A percentile compares a stretch with the other conserved stretches of the same genome.
These are phyloP conservation scores for Urocitellus parryii DNA, from an alignment of 2,113 vertebrate genomes.

Conservation along the genomic window DNA sequence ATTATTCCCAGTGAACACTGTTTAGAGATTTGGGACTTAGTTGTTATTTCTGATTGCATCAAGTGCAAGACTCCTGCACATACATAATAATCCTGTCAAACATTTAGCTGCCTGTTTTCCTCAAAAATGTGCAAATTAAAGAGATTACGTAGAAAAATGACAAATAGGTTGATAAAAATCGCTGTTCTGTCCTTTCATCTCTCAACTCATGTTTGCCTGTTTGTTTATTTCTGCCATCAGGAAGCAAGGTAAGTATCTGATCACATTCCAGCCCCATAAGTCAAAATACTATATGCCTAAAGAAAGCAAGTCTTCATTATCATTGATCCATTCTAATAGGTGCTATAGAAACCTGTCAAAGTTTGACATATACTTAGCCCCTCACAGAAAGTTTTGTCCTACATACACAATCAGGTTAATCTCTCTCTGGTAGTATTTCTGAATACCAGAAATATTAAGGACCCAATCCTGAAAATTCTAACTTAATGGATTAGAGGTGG, in stretches of 20 bases:
- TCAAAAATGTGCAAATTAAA: neutral
- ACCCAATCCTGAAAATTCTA: neutral
- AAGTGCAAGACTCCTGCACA: neutral
- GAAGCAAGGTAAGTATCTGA: neutral
- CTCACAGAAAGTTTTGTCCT: neutral
- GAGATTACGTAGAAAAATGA: conserved; percentile 34
- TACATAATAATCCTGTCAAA: neutral
- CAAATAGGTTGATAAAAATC: neutral
- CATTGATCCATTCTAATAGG: neutral
- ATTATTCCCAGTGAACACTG: neutral
- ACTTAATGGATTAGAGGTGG: neutral
- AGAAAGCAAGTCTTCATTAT: neutral
- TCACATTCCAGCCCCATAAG: neutral
- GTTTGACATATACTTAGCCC: neutral
- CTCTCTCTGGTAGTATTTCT: neutral
- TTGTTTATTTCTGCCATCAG: neutral
- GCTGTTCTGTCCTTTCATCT: neutral
- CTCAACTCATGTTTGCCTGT: neutral
- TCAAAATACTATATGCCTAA: neutral
- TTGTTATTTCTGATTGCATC: neutral
- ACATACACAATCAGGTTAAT: neutral
- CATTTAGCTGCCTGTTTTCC: neutral
- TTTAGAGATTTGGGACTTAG: neutral
- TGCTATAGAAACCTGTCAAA: neutral
- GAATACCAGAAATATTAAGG: neutral